Evolutionary conservation across 2,888 invertebrate genomes (phyloP).

Genomic region (Latrodectus elegans): DNA sequence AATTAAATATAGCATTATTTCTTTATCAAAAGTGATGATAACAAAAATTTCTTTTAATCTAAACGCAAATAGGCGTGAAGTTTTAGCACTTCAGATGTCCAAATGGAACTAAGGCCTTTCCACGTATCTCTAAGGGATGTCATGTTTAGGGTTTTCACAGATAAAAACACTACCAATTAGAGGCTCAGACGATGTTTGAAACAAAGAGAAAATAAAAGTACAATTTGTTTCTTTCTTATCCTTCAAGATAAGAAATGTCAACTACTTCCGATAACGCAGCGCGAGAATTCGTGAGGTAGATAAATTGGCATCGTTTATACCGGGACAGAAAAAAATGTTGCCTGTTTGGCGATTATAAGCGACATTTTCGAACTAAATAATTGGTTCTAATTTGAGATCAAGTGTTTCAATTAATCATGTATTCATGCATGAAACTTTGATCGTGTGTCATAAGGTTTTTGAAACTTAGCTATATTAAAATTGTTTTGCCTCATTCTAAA

Average conservation of each 20-base stretch:
- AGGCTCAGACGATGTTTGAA: constrained; percentile 8
- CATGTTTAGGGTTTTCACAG: constrained; percentile 28
- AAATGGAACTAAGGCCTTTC: constrained; percentile 25
- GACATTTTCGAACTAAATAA: too few species aligned
- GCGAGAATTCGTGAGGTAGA: constrained; percentile 6
- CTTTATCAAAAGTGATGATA: not conserved
- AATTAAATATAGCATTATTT: too few species aligned
- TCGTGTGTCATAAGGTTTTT: too few species aligned
- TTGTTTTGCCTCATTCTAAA: too few species aligned
- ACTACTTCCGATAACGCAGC: constrained; percentile 28
- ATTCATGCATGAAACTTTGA: too few species aligned
- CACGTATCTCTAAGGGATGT: constrained; percentile 18
- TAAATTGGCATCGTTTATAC: not conserved
- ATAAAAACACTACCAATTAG: constrained; percentile 42
- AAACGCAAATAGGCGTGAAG: not conserved
- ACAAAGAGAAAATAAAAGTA: constrained; percentile 44
- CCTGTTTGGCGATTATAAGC: too few species aligned
- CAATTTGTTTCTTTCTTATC: constrained; percentile 50
- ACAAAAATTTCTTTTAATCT: not conserved
- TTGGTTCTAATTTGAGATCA: too few species aligned
- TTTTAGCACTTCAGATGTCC: not conserved
- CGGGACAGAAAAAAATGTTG: too few species aligned
- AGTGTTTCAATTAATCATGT: too few species aligned
- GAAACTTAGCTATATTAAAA: too few species aligned
- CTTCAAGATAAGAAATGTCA: constrained; percentile 59